Evolutionary conservation across 1,140 invertebrate species (phyloP).

Genomic region (Bombus sylvicola): DNA sequence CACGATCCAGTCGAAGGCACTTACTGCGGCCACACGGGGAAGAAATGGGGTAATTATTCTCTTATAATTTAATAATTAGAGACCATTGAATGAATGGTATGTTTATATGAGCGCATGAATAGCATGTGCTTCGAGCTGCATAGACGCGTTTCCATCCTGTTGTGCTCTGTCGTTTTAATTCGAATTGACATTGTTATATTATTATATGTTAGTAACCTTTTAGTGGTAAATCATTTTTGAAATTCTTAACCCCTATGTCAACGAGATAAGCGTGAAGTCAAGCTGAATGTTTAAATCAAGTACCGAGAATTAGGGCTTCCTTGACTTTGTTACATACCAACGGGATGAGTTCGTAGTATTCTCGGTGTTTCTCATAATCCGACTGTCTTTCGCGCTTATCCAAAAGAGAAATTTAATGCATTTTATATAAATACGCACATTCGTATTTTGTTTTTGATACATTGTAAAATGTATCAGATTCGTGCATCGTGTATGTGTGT

Average conservation of each 20-base stretch:
- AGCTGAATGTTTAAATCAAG: constrained; percentile 23
- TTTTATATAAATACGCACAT: not conserved
- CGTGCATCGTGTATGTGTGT: rapidly evolving
- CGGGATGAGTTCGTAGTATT: not conserved
- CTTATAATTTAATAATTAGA: not conserved
- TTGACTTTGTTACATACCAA: constrained; percentile 19
- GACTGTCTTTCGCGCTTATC: not conserved
- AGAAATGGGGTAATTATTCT: constrained; percentile 87
- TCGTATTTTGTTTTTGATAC: not conserved
- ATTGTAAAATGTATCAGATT: constrained; percentile 25
- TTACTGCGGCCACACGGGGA: constrained; percentile 86
- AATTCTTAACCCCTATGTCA: not conserved
- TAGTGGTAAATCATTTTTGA: not conserved
- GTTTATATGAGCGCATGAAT: constrained; percentile 1
- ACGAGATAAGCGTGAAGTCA: not conserved
- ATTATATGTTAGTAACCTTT: not conserved
- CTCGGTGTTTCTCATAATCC: not conserved
- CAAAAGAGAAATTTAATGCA: not conserved
- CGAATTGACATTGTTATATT: not conserved
- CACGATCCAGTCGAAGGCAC: constrained; percentile 88
- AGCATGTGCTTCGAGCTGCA: constrained; percentile 10
- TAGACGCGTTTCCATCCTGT: not conserved
- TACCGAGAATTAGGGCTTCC: constrained; percentile 19
- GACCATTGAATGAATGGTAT: not conserved
- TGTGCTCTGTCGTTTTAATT: not conserved